These are phyloP conservation scores for Chaunax sp. DNA, from an alignment of 2,797 vertebrate species.

Conservation along the genomic window DNA sequence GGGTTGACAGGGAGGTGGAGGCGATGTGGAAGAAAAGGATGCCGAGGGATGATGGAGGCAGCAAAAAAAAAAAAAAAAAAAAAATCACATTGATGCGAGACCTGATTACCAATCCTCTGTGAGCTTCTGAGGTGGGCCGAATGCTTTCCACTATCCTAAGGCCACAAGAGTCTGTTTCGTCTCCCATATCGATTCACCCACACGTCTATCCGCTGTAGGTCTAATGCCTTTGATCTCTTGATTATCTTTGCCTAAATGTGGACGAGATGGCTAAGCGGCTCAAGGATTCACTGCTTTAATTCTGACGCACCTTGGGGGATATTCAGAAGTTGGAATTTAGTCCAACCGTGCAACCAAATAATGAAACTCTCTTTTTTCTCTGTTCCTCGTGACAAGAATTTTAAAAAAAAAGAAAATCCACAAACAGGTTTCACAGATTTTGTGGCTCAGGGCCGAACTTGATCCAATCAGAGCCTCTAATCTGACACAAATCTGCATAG, in stretches of 20 bases:
- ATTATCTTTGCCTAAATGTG: slow-evolving; percentile 70
- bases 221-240: slow-evolving; percentile 74
- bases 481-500: slow-evolving; percentile 65
- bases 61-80: slow-evolving; percentile 31
- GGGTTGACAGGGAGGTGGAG: slow-evolving; percentile 11
- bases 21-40: slow-evolving; percentile 32
- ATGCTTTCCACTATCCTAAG: slow-evolving; percentile 39
- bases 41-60: slow-evolving; percentile 20
- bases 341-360: slow-evolving; percentile 53
- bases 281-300: slow-evolving; percentile 59
- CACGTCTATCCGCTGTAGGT: slow-evolving; percentile 53
- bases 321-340: slow-evolving; percentile 52
- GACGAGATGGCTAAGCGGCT: slow-evolving; percentile 64
- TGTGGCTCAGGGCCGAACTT: slow-evolving; percentile 40
- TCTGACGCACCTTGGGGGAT: slow-evolving; percentile 56
- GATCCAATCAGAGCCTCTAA: slow-evolving; percentile 55
- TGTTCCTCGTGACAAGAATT: slow-evolving; percentile 8
- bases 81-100: slow-evolving; percentile 48
- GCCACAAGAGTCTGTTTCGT: slow-evolving; percentile 48
- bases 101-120: slow-evolving; percentile 64
- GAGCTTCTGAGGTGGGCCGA: slow-evolving; percentile 46
- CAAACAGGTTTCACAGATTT: slow-evolving; percentile 38
- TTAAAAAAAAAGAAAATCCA: slow-evolving; percentile 32
- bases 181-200: slow-evolving; percentile 53
- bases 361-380: neutral